Conservation (phyloP, 2,113 vertebrate species). For the Xiphorhynchus elegans region DNA sequence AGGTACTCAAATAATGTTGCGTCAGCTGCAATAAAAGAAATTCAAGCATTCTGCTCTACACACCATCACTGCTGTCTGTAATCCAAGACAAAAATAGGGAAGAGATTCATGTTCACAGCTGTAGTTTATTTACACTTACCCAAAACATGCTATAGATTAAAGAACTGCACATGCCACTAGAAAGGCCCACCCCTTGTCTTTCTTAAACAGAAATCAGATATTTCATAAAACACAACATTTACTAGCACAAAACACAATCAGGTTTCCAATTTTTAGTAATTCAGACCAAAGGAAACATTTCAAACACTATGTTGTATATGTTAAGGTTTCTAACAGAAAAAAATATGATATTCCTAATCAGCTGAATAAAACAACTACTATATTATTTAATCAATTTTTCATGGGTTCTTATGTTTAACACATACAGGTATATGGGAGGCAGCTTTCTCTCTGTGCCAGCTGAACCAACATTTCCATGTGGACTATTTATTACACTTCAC, state of each 20-base stretch:
- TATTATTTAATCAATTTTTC: neutral
- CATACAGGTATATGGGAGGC: neutral
- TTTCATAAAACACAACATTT: neutral
- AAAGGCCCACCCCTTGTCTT: neutral
- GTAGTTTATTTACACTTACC: neutral
- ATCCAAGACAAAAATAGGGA: neutral
- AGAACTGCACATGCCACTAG: neutral
- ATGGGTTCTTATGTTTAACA: neutral
- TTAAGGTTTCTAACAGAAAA: neutral
- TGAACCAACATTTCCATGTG: neutral
- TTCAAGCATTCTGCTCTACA: neutral
- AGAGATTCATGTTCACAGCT: neutral
- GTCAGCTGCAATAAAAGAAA: neutral
- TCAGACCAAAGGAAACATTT: neutral
- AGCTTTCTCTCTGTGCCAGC: neutral
- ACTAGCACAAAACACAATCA: neutral
- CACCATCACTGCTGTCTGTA: neutral
- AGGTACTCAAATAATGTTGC: neutral
- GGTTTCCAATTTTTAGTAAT: neutral
- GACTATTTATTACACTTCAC: rapidly evolving
- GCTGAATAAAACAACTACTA: neutral
- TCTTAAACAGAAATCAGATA: neutral
- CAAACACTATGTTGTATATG: neutral
- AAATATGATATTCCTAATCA: neutral
- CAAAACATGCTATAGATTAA: neutral